Evolutionary conservation across 2,888 invertebrate species (phyloP), one percentile per base, ranked within the genome.

Genomic region (Suillia variegata): DNA sequence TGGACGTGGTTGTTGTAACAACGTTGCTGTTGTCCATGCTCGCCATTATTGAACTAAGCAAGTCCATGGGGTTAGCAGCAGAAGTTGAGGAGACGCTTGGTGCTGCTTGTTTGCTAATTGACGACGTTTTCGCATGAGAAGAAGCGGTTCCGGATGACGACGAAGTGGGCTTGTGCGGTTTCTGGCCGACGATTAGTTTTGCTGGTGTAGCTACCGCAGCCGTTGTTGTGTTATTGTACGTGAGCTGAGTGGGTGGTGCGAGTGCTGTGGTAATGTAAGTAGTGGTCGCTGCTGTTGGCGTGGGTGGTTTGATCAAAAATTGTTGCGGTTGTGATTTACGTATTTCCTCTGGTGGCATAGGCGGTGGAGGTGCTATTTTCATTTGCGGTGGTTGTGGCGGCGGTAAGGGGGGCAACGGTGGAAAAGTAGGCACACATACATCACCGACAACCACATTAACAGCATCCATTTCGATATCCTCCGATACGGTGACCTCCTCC

Each of bases 31-130:
- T 77, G 67, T 81, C 82, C 82, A 82, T 82, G 70, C 81, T 79
- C 62, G 82, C 82, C 77, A 82, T 81, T 20, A 82, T 82, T 17
- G 82, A 81, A 63, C 81, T 80, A n/a, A 82, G 71, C 50, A 82
- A 72, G 70, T 82, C 82, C 34, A 79, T 71, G 42, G 73, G 59
- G 8, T 65, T 18, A n/a, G n/a, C n/a, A 17, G 65, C 72, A 20
- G 58, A 15, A 10, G 64, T 59, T 42, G 58, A 55, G 42, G 54
- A 24, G 8, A 31, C 3, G 15, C 15, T n/a, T 31, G 34, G n/a
- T 22, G 51, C 34, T 49, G 22, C 1, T 13, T 5, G 33, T 18
- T 34, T 22, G 33, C 18, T 56, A 52, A 55, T 60, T 33, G 61
- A 48, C 49, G 55, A 54, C 26, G 55, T 61, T 15, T 34, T 33